phyloP scores from a whole-genome alignment of 2,797 vertebrate genomes.

The Ciconia nigra region DNA sequence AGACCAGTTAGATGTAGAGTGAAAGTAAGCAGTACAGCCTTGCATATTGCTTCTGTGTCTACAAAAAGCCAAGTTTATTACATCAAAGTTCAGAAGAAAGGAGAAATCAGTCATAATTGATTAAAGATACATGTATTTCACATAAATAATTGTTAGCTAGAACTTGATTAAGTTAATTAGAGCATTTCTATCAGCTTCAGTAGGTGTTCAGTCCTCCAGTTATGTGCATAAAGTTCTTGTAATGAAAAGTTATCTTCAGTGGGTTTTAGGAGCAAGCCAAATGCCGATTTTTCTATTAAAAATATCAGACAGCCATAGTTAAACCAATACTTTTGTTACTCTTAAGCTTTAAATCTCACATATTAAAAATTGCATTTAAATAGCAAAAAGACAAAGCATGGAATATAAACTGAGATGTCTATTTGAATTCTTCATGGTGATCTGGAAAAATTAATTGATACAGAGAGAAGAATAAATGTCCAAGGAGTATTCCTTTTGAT shows the following conservation, averaged over 20 bases:
- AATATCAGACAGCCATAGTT: neutral
- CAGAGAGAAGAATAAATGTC: neutral
- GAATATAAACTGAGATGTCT: neutral
- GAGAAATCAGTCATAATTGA: neutral
- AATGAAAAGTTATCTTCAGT: neutral
- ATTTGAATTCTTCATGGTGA: slow-evolving; percentile 22
- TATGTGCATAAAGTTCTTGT: neutral
- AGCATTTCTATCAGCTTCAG: neutral
- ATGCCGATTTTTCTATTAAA: neutral
- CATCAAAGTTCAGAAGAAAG: neutral
- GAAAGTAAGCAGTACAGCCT: neutral
- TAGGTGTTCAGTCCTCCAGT: neutral
- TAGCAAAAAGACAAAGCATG: neutral
- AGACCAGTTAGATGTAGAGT: neutral
- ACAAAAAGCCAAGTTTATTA: neutral
- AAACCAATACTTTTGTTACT: neutral
- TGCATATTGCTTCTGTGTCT: neutral
- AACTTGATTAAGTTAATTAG: neutral
- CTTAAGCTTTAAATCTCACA: neutral
- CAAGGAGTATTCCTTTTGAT: neutral
- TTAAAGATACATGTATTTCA: neutral
- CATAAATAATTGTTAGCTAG: neutral
- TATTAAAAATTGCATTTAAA: neutral
- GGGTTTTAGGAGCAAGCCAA: neutral
- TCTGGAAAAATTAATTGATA: slow-evolving; percentile 11